Evolutionary conservation across 2,113 vertebrate species (phyloP).

Genomic region (Halcyon senegalensis): DNA sequence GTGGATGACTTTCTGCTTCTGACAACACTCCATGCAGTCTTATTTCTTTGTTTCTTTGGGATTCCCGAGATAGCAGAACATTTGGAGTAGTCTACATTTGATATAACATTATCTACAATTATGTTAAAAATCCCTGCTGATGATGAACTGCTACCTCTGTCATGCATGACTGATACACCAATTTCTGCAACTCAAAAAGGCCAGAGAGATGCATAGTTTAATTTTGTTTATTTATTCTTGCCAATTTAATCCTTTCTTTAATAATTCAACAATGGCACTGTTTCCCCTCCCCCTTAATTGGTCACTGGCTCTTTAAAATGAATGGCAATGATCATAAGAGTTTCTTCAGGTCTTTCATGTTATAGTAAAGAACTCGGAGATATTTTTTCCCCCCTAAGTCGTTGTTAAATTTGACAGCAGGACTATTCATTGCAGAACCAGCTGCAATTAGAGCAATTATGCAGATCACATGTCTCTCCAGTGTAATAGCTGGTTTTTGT

Average conservation of each 20-base stretch:
- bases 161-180: background rate
- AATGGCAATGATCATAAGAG: constrained; percentile 73
- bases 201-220: constrained; percentile 5
- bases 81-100: background rate
- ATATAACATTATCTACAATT: background rate
- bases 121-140: background rate
- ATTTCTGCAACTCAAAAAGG: background rate
- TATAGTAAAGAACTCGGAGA: constrained; percentile 73
- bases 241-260: constrained; percentile 55
- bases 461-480: constrained; percentile 84
- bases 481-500: constrained; percentile 68
- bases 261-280: constrained; percentile 41
- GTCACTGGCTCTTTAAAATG: constrained; percentile 37
- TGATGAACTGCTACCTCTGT: background rate
- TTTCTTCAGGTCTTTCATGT: constrained; percentile 75
- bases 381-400: constrained; percentile 73
- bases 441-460: constrained; percentile 88
- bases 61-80: background rate
- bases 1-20: background rate
- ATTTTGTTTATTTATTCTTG: constrained; percentile 64
- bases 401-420: constrained; percentile 81
- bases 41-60: background rate
- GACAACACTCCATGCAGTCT: background rate
- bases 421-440: constrained; percentile 81
- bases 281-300: constrained; percentile 8